phyloP scores from a whole-genome alignment of 2,113 vertebrate species.

The Laticauda laticaudata region DNA sequence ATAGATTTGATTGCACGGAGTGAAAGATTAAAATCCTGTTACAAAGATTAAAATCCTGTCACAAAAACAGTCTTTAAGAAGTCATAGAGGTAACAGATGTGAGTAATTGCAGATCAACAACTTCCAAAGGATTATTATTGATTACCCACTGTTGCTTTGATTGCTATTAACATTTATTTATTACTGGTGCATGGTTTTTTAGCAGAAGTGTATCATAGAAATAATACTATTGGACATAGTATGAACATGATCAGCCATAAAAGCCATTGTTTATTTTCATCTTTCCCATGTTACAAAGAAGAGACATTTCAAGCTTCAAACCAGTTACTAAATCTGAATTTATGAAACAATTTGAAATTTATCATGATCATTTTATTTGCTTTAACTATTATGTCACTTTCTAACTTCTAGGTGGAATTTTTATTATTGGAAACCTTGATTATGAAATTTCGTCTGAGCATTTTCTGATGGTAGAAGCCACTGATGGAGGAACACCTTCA shows the following conservation, averaged over 20 bases:
- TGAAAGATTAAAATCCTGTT: neutral
- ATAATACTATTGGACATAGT: neutral
- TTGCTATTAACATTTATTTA: neutral
- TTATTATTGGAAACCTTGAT: constrained; percentile 87
- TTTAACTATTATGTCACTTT: neutral
- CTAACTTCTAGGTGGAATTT: constrained; percentile 80
- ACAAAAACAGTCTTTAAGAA: neutral
- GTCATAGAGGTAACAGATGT: neutral
- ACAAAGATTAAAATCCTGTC: neutral
- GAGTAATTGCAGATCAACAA: neutral
- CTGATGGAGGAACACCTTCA: constrained; percentile 87
- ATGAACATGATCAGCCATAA: neutral
- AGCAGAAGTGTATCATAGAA: neutral
- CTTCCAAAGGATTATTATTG: neutral
- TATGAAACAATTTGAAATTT: neutral
- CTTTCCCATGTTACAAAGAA: neutral
- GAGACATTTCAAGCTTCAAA: neutral
- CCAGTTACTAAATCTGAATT: neutral
- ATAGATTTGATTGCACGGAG: neutral
- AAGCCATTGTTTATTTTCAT: neutral
- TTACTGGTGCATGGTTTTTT: neutral
- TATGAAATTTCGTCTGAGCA: constrained; percentile 91
- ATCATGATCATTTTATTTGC: neutral
- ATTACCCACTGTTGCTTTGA: neutral
- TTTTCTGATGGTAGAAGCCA: constrained; percentile 92